These are phyloP conservation scores for Aleiodes leptofemur DNA, from an alignment of 2,888 invertebrate genomes.

Conservation along the genomic window DNA sequence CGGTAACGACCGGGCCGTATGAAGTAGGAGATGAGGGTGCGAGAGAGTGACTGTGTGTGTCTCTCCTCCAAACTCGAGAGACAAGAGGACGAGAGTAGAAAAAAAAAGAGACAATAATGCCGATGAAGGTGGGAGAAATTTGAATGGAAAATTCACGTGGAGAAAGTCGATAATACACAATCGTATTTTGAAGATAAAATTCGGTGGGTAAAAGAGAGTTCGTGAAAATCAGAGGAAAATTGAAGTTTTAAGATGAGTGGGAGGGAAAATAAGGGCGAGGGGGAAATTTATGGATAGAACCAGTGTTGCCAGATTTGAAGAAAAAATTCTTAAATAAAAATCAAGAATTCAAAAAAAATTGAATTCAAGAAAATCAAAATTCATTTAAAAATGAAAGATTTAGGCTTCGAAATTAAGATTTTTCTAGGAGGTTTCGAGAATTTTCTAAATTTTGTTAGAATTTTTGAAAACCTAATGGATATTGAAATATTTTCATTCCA, in stretches of 20 bases:
- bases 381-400: too few species aligned
- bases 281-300: background rate
- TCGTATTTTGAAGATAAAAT: constrained; percentile 61
- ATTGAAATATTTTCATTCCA: too few species aligned
- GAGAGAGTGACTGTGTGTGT: constrained; percentile 41
- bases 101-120: constrained; percentile 50
- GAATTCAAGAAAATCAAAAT: too few species aligned
- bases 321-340: constrained; percentile 7
- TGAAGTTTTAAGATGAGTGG: constrained; percentile 49
- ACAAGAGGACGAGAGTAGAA: constrained; percentile 55
- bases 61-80: constrained; percentile 20
- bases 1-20: constrained; percentile 69
- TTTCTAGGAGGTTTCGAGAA: too few species aligned
- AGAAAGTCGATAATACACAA: constrained; percentile 60
- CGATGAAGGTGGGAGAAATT: background rate
- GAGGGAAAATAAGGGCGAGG: constrained; percentile 18
- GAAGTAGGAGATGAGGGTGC: constrained; percentile 62
- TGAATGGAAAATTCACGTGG: constrained; percentile 14
- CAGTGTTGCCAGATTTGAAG: constrained; percentile 18
- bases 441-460: too few species aligned
- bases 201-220: constrained; percentile 49
- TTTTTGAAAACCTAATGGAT: too few species aligned
- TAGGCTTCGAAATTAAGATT: too few species aligned
- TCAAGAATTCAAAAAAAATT: too few species aligned
- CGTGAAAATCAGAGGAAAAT: constrained; percentile 56